Percentiles rank a stretch among this genome's conserved stretches.
phyloP scores from a whole-genome alignment of 1,140 invertebrate species.

The Atta colombica region DNA sequence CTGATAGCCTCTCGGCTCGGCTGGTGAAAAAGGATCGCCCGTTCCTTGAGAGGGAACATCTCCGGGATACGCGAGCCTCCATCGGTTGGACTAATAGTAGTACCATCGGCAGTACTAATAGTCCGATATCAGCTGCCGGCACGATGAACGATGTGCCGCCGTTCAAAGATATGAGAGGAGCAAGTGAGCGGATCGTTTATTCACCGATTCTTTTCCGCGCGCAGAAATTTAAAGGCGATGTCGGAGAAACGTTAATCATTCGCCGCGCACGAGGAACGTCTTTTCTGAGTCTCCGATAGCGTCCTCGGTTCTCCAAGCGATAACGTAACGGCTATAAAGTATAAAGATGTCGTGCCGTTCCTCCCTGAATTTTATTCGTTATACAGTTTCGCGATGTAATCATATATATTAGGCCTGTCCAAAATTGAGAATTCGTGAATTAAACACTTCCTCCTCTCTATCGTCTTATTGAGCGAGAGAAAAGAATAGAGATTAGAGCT shows the following conservation, averaged over 20 bases:
- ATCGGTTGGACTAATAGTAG: slow-evolving; percentile 45
- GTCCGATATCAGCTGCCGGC: slow-evolving; percentile 54
- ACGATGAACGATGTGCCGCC: slow-evolving; percentile 53
- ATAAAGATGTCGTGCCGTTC: not conserved
- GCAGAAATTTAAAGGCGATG: slow-evolving; percentile 30
- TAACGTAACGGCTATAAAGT: slow-evolving; percentile 14
- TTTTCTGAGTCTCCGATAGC: not conserved
- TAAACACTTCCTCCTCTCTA: too few species aligned
- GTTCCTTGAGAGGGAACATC: slow-evolving; percentile 23
- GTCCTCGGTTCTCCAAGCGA: slow-evolving; percentile 2
- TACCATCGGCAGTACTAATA: slow-evolving; percentile 53
- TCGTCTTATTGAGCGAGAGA: too few species aligned
- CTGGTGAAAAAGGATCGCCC: slow-evolving; percentile 24
- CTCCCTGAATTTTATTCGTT: not conserved
- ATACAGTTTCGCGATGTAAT: not conserved
- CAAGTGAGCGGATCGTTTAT: slow-evolving; percentile 47
- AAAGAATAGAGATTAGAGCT: too few species aligned
- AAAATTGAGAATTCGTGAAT: too few species aligned
- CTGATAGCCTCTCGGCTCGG: slow-evolving; percentile 33
- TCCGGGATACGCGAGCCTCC: slow-evolving; percentile 9
- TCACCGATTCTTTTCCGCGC: slow-evolving; percentile 19
- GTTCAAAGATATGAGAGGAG: slow-evolving; percentile 19
- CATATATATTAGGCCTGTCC: not conserved
- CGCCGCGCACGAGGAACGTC: slow-evolving; percentile 2
- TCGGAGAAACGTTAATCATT: slow-evolving; percentile 20